These are phyloP conservation scores for Elanoides forficatus DNA, from an alignment of 2,113 vertebrate genomes.

Conservation along the genomic window DNA sequence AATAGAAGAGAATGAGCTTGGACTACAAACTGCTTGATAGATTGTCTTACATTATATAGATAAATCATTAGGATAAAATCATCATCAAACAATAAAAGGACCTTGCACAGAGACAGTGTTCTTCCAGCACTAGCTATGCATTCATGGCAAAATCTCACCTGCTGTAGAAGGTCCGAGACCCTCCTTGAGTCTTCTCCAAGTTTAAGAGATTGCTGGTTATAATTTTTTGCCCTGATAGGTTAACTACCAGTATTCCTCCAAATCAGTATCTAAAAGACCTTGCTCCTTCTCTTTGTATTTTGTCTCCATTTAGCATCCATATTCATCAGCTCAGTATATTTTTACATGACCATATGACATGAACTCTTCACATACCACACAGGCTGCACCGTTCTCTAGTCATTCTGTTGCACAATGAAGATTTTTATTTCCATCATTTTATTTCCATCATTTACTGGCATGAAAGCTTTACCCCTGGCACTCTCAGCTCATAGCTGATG, in stretches of 20 bases:
- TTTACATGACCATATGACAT: neutral
- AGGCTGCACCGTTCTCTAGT: neutral
- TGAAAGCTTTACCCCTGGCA: neutral
- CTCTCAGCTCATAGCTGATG: rapidly evolving
- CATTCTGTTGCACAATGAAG: neutral
- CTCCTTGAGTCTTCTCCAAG: neutral
- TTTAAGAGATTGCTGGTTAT: neutral
- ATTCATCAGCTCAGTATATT: neutral
- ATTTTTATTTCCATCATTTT: neutral
- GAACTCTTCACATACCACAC: neutral
- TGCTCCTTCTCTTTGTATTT: neutral
- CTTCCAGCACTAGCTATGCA: neutral
- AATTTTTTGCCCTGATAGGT: neutral
- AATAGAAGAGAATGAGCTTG: neutral
- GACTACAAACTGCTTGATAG: neutral
- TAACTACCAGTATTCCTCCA: neutral
- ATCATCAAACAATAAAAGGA: neutral
- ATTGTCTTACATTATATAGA: neutral
- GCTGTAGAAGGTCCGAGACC: neutral
- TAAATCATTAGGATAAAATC: neutral
- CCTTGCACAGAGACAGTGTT: neutral
- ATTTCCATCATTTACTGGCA: neutral
- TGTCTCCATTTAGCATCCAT: neutral
- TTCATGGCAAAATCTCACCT: neutral
- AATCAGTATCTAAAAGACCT: neutral